These are phyloP conservation scores for Mesochorus sp. DNA, from an alignment of 2,888 invertebrate species.

Conservation along the genomic window DNA sequence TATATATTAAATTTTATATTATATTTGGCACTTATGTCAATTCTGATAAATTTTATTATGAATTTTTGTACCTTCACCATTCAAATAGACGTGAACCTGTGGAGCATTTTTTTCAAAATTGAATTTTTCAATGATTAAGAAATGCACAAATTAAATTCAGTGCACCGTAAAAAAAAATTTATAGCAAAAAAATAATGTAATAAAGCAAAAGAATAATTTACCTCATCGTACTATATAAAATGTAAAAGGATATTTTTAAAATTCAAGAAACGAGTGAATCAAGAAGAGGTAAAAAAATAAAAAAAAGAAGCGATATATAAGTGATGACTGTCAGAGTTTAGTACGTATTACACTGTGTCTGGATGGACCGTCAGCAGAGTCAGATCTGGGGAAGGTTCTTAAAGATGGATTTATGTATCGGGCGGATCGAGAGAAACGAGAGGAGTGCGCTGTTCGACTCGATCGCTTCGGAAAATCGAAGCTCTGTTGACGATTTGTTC, in stretches of 20 bases:
- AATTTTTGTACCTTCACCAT: too few species aligned
- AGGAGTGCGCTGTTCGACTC: conserved; percentile 25
- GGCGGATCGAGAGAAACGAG: conserved; percentile 51
- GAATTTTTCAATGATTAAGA: too few species aligned
- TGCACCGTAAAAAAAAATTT: too few species aligned
- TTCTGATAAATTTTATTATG: too few species aligned
- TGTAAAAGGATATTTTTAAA: conserved; percentile 16
- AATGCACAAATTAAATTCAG: too few species aligned
- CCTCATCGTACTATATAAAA: neutral
- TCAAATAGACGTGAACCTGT: too few species aligned
- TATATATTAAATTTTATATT: too few species aligned
- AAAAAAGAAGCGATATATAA: conserved; percentile 49
- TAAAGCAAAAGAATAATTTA: neutral
- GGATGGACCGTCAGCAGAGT: conserved; percentile 24
- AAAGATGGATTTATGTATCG: conserved; percentile 79
- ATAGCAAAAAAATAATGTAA: too few species aligned
- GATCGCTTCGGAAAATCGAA: conserved; percentile 60
- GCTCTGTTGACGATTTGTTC: conserved; percentile 38
- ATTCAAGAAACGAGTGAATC: neutral
- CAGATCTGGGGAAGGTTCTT: conserved; percentile 55
- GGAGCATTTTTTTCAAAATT: too few species aligned
- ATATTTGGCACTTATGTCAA: too few species aligned
- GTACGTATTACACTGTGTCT: conserved; percentile 28
- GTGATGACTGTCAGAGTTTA: conserved; percentile 46
- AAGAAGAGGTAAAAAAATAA: conserved; percentile 17